phyloP scores from a whole-genome alignment of 1,140 invertebrate genomes.

The Teleopsis dalmanni region DNA sequence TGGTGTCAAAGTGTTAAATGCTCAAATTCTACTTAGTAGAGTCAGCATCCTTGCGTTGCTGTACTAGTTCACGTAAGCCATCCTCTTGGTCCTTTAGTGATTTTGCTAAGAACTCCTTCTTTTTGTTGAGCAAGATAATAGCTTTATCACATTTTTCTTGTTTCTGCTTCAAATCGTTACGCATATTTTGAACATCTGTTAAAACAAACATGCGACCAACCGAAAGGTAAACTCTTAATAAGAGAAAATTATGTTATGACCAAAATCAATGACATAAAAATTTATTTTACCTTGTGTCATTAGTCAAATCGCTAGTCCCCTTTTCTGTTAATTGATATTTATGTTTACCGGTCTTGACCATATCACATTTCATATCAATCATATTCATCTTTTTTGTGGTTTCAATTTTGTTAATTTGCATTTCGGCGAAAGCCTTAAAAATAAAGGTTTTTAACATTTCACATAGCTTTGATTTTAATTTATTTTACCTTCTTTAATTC shows the following conservation, averaged over 20 bases:
- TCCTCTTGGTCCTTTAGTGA: conserved; percentile 41
- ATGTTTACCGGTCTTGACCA: conserved; percentile 41
- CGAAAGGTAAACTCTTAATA: conserved; percentile 34
- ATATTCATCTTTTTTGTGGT: conserved; percentile 43
- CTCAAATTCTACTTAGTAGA: conserved; percentile 19
- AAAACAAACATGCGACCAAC: conserved; percentile 42
- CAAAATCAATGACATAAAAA: not conserved
- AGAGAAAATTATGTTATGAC: too few species aligned
- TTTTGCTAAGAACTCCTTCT: conserved; percentile 38
- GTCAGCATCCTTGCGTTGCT: conserved; percentile 39
- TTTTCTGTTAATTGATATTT: conserved; percentile 39
- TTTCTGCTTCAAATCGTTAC: conserved; percentile 30
- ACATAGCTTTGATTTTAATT: not conserved
- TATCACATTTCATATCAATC: conserved; percentile 40
- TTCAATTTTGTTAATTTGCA: conserved; percentile 43
- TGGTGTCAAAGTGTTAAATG: not conserved
- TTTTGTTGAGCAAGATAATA: conserved; percentile 34
- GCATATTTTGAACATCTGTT: conserved; percentile 37
- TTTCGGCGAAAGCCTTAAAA: conserved; percentile 39
- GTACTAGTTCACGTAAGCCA: conserved; percentile 37
- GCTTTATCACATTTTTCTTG: conserved; percentile 41
- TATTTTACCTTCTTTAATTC: conserved; percentile 38
- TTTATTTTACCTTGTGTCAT: conserved; percentile 29
- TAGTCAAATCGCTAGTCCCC: conserved; percentile 29
- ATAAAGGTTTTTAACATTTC: not conserved